Conservation (phyloP, 2,888 invertebrate genomes). For the Hetaerina titia region DNA sequence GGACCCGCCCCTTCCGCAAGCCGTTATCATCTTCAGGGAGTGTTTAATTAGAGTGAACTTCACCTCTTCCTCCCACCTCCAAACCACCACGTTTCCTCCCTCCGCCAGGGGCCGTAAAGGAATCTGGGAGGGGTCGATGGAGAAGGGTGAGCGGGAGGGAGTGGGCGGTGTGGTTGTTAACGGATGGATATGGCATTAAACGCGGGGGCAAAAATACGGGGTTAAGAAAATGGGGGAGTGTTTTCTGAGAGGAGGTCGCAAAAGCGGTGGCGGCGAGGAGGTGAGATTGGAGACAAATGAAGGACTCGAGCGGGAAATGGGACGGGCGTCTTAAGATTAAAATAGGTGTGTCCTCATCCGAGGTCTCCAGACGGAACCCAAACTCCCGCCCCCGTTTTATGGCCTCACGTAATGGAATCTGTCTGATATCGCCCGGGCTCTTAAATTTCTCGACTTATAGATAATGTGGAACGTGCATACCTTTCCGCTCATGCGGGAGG, state of each 20-base stretch:
- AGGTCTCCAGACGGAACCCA: background rate
- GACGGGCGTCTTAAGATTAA: slow-evolving; percentile 35
- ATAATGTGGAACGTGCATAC: background rate
- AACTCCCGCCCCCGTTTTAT: background rate
- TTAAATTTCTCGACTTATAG: background rate
- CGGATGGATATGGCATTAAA: slow-evolving; percentile 13
- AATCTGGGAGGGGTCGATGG: background rate
- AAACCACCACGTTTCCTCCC: background rate
- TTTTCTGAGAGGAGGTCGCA: background rate
- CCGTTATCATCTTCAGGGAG: slow-evolving; percentile 23
- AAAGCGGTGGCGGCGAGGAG: background rate
- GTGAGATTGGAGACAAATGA: background rate
- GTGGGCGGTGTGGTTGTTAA: background rate
- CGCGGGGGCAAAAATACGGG: background rate
- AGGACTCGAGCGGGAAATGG: background rate
- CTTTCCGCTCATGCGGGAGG: background rate
- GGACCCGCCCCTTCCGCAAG: background rate
- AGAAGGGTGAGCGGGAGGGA: background rate
- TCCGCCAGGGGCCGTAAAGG: background rate
- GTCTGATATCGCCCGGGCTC: background rate
- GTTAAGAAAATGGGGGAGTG: slow-evolving; percentile 25
- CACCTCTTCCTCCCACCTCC: background rate
- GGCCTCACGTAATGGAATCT: background rate
- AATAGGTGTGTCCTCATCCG: background rate
- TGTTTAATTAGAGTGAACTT: slow-evolving; percentile 47